Evolutionary conservation across 2,888 invertebrate genomes (phyloP).

Genomic region (Scaeva pyrastri): DNA sequence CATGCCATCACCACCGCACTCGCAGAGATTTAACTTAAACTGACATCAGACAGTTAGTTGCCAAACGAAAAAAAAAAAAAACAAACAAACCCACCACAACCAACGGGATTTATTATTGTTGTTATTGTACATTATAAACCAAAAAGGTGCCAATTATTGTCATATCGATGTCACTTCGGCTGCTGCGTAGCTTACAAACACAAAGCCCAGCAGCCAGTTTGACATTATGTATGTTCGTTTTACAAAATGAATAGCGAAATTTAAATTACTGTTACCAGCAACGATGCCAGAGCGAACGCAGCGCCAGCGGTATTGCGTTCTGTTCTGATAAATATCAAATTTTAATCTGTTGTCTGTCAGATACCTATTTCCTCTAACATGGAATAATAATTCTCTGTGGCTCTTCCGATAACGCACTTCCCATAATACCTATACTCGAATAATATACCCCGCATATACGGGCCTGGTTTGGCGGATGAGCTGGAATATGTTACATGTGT

Average conservation of each 20-base stretch:
- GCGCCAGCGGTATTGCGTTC: conserved; percentile 21
- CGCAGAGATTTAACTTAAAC: conserved; percentile 5
- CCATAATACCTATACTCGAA: too few relatives aligned
- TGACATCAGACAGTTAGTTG: conserved; percentile 18
- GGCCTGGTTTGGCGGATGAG: conserved; percentile 34
- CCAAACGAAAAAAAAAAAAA: conserved; percentile 3
- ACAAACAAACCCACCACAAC: conserved; percentile 14
- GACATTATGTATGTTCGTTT: not conserved
- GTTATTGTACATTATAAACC: not conserved
- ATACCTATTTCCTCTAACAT: conserved; percentile 35
- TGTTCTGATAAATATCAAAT: conserved; percentile 42
- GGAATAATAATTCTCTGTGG: conserved; percentile 24
- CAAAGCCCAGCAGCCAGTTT: not conserved
- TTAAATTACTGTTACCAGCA: conserved; percentile 44
- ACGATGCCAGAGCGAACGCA: too few relatives aligned
- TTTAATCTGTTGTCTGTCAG: conserved; percentile 68
- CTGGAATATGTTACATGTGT: conserved; percentile 27
- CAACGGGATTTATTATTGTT: not conserved
- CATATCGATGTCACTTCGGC: conserved; percentile 49
- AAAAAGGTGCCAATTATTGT: conserved; percentile 56
- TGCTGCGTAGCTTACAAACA: not conserved
- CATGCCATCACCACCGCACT: not conserved
- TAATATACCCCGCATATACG: not conserved
- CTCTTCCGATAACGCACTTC: conserved; percentile 56
- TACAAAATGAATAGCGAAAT: conserved; percentile 41